Percentiles rank a stretch among this genome's conserved stretches.
Conservation (phyloP, 2,113 vertebrate genomes). For the Phylloscopus trochilus region DNA sequence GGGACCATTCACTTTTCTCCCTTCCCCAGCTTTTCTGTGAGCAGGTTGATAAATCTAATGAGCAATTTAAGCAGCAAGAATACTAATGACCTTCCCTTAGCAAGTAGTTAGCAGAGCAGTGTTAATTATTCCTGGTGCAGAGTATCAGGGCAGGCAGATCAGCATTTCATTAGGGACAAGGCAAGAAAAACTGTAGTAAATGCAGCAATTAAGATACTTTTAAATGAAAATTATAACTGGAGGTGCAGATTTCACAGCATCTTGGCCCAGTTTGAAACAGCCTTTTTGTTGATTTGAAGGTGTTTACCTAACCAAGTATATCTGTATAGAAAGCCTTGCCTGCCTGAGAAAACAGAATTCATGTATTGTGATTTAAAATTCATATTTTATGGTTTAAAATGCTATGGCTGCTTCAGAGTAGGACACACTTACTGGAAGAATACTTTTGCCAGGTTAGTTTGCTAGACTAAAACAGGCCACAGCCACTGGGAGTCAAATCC, state of each 20-base stretch:
- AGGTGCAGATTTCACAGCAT: neutral
- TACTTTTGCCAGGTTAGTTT: neutral
- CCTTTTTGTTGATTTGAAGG: neutral
- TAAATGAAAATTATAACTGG: neutral
- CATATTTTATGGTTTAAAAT: neutral
- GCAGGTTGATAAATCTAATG: conserved; percentile 1
- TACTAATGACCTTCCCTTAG: conserved; percentile 40
- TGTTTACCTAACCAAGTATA: neutral
- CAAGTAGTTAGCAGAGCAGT: neutral
- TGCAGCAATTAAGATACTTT: neutral
- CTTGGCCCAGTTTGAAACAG: neutral
- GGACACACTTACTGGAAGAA: neutral
- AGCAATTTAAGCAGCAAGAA: conserved; percentile 27
- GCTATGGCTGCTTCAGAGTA: neutral
- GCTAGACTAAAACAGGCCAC: neutral
- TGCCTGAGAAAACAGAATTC: neutral
- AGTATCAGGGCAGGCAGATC: neutral
- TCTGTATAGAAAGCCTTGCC: neutral
- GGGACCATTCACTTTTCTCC: neutral
- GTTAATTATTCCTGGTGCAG: conserved; percentile 20
- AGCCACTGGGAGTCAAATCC: neutral
- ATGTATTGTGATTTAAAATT: neutral
- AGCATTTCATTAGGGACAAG: neutral
- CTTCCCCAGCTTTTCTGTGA: neutral
- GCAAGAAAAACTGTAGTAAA: neutral